phyloP scores from a whole-genome alignment of 2,888 invertebrate species.

The Ferrisia virgata region DNA sequence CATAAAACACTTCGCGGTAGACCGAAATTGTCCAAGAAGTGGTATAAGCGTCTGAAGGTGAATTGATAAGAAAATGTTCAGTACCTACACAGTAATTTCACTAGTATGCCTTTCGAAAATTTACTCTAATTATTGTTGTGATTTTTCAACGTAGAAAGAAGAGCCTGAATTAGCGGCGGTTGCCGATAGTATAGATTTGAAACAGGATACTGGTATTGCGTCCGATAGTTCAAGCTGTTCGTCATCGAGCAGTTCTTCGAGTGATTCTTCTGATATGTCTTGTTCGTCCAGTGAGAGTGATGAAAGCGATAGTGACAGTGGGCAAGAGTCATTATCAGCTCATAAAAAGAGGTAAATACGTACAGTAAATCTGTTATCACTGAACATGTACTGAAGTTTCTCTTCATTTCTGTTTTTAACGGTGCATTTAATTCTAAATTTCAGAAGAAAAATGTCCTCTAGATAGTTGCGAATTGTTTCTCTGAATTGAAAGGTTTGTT shows the following conservation, averaged over 20 bases:
- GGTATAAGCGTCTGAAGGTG: constrained; percentile 65
- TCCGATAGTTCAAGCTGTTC: constrained; percentile 90
- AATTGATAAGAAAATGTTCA: neutral
- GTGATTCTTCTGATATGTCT: constrained; percentile 54
- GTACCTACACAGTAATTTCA: neutral
- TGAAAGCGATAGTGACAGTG: constrained; percentile 64
- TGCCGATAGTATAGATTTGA: constrained; percentile 80
- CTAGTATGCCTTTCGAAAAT: neutral
- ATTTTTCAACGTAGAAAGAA: constrained; percentile 56
- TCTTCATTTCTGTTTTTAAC: neutral
- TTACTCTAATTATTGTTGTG: too few relatives aligned
- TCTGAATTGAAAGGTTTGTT: neutral
- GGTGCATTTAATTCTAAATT: neutral
- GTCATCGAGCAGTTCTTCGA: constrained; percentile 72
- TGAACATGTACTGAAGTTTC: neutral
- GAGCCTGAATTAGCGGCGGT: constrained; percentile 74
- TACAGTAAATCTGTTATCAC: neutral
- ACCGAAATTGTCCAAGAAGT: constrained; percentile 92
- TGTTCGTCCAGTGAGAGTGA: constrained; percentile 59
- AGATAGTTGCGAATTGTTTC: neutral
- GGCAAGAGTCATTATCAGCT: constrained; percentile 83
- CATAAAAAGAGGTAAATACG: constrained; percentile 69
- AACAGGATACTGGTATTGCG: constrained; percentile 82
- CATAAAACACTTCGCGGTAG: constrained; percentile 94
- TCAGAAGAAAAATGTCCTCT: constrained; percentile 13